Evolutionary conservation across 1,140 invertebrate species (phyloP), one percentile per base, ranked within the genome.

Genomic region (Cecropterus lyciades): DNA sequence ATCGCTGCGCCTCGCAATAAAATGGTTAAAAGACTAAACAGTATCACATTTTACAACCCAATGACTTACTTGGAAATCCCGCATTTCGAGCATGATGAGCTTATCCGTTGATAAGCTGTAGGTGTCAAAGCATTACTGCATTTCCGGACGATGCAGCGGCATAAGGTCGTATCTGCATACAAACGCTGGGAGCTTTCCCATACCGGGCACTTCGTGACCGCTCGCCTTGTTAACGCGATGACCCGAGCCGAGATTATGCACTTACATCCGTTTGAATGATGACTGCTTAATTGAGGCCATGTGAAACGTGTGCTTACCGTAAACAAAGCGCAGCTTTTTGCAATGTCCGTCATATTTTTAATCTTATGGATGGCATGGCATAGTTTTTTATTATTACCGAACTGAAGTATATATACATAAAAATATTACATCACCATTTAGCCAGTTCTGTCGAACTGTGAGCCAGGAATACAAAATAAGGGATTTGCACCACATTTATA

Each of bases 101-200:
- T 62, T 60, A 51, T 51, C 46, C 15, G n/a, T 60, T 51, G 46
- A 62, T 37, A 62, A 62, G 40, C 45, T 42, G 59, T 62, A 62
- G 59, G 59, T 62, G 59, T 62, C 59, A 60, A 48, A n/a, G n/a
- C n/a, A n/a, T n/a, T n/a, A n/a, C 17, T 73, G 69, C 67, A 70
- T 70, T 73, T 73, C 72, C 73, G 63, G 73, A 68, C 52, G 43
- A 57, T 65, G 51, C 51, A 75, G 59, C 55, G 43, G 48, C 70
- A 78, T 73, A 80, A 79, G 73, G 80, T 76, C 79, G 75, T 85
- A 87, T 78, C 76, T 80, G 72, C 77, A 81, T 82, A 85, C 76
- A 85, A 57, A 85, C 80, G 74, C 84, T 89, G 87, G 80, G 87
- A 90, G 79, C 80, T 82, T 85, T 90, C 87, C 84, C 87, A 90